phyloP scores from a whole-genome alignment of 2,113 vertebrate genomes.

The Heteronetta atricapilla region DNA sequence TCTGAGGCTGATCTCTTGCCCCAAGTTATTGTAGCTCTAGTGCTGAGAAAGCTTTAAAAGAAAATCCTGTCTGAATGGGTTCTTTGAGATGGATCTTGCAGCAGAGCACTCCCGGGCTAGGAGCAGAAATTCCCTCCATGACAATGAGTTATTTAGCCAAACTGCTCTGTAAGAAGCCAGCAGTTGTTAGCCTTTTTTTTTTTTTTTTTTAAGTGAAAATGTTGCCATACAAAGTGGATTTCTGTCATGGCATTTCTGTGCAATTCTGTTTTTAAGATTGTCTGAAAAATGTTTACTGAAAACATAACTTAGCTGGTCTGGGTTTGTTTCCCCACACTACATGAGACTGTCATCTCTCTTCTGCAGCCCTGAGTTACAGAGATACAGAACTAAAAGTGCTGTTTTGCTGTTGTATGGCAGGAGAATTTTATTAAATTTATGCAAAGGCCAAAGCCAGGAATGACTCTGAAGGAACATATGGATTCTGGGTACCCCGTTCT shows the following conservation, averaged over 20 bases:
- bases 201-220: not conserved
- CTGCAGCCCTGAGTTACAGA: not conserved
- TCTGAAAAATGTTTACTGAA: not conserved
- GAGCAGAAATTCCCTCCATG: not conserved
- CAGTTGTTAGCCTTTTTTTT: not conserved
- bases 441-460: not conserved
- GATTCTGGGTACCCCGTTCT: not conserved
- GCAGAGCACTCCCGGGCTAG: not conserved
- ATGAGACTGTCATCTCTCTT: not conserved
- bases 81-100: not conserved
- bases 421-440: not conserved
- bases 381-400: not conserved
- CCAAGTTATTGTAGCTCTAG: not conserved
- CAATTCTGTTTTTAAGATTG: not conserved
- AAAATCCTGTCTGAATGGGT: conserved; percentile 1
- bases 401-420: not conserved
- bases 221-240: not conserved
- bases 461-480: not conserved
- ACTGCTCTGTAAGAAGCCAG: not conserved
- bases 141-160: not conserved
- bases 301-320: not conserved
- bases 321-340: too few relatives aligned
- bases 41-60: not conserved
- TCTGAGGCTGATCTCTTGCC: not conserved
- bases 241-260: not conserved